Evolutionary conservation across 2,113 vertebrate genomes (phyloP).

Genomic region (Nesoenas mayeri): DNA sequence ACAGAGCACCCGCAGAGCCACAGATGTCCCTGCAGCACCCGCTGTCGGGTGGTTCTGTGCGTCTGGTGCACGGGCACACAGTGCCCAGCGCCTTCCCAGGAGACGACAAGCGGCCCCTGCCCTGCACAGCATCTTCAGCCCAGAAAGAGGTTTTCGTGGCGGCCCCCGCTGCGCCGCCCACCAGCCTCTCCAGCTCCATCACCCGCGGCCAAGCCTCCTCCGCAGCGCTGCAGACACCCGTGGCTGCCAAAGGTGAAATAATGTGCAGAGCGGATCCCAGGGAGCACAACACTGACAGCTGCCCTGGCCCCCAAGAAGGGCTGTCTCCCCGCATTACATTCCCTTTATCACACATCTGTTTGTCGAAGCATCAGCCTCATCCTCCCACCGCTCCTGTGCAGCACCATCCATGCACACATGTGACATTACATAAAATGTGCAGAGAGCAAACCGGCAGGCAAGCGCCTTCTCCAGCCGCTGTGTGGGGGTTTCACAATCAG

Average conservation of each 20-base stretch:
- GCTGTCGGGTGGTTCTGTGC: no score
- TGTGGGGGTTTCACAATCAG: neutral
- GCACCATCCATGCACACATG: neutral
- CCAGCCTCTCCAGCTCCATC: neutral
- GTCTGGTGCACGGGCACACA: no score
- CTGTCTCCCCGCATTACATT: no score
- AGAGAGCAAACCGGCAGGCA: neutral
- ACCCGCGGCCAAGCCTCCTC: neutral
- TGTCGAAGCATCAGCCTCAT: neutral
- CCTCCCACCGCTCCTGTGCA: neutral
- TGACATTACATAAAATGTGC: neutral
- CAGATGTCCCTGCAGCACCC: no score
- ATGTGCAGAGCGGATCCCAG: accelerated
- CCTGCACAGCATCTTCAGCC: neutral
- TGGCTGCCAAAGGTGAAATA: neutral
- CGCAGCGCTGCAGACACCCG: neutral
- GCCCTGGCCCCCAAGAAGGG: neutral
- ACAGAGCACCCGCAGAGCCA: no score
- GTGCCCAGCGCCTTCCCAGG: no score
- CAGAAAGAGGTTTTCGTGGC: no score
- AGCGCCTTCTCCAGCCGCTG: neutral
- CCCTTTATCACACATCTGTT: neutral
- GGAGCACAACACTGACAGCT: neutral
- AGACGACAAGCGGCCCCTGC: no score
- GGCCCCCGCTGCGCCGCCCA: no score